Evolutionary conservation across 2,888 invertebrate genomes (phyloP).

Genomic region (Cantharis nigra): DNA sequence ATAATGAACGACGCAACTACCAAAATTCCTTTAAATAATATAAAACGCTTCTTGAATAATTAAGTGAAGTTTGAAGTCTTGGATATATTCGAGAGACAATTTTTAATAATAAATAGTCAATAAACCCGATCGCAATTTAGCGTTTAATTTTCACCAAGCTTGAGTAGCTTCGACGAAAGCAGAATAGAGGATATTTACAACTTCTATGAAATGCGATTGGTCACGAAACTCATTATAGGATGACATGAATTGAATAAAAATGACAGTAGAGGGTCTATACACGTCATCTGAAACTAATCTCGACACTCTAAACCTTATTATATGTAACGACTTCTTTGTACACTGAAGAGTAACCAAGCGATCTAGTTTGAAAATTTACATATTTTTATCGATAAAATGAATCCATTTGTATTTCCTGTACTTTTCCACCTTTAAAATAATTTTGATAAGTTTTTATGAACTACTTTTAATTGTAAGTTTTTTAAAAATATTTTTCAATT

Average conservation of each 20-base stretch:
- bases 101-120: neutral
- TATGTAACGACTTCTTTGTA: constrained; percentile 17
- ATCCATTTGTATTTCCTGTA: neutral
- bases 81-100: neutral
- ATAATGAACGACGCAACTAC: neutral
- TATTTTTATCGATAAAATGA: neutral
- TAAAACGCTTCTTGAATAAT: neutral
- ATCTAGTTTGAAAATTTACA: constrained; percentile 1
- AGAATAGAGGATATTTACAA: constrained; percentile 5
- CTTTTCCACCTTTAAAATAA: neutral
- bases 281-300: constrained; percentile 24
- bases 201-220: constrained; percentile 30
- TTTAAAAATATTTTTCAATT: too few relatives aligned
- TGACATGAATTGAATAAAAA: constrained; percentile 37
- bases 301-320: constrained; percentile 15
- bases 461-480: neutral
- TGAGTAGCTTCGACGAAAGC: neutral
- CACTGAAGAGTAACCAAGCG: neutral
- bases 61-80: neutral
- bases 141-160: neutral
- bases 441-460: neutral
- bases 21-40: neutral
- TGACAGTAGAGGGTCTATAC: constrained; percentile 18
- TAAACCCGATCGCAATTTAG: neutral
- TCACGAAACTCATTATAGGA: constrained; percentile 38